Evolutionary conservation across 2,888 invertebrate species (phyloP), one percentile per base, ranked within the genome.

Genomic region (Caenorhabditis imperialis): DNA sequence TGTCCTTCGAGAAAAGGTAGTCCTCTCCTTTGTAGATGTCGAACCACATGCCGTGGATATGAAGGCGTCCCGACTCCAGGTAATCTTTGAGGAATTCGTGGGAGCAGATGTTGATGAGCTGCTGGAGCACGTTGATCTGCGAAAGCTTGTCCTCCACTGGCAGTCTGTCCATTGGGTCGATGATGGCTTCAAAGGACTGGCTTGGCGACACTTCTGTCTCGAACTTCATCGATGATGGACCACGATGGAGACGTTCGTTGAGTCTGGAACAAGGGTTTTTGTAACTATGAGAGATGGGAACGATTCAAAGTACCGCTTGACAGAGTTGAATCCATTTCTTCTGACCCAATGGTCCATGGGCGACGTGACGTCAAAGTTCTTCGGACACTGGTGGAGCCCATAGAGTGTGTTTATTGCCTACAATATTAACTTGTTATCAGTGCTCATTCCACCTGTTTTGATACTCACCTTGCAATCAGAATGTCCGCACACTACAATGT

Each of bases 11-110:
- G 88, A 97, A 96, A 88, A 94, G 94, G 88, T 94, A 95, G 84
- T 96, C 94, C 89, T 96, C 95, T 0, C 96, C 97, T 0, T 94
- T 94, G 88, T 95, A 95, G 88, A 97, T 94, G 88, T 97, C 96
- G 88, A 96, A 96, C 96, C 96, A 97, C 35, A 97, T 90, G 0
- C 96, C 96, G 77, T 89, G 82, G 14, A 81, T 55, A 45, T 76
- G 75, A 20, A 85, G 70, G 10, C 60, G 62, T 3, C 76, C 77
- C n/a, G 70, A 63, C 40, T 81, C 81, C 30, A 81, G 58, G 40
- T 70, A 74, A 0, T 78, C 79, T 45, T 73, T 75, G 22, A 85
- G 42, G 27, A 84, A 72, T 8, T 73, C 75, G 57, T 85, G 85
- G 2, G 82, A 81, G 12, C 76, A 58, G 38, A 84, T 74, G 62